Conservation (phyloP, 2,113 vertebrate genomes). For the Perca schrenkii region DNA sequence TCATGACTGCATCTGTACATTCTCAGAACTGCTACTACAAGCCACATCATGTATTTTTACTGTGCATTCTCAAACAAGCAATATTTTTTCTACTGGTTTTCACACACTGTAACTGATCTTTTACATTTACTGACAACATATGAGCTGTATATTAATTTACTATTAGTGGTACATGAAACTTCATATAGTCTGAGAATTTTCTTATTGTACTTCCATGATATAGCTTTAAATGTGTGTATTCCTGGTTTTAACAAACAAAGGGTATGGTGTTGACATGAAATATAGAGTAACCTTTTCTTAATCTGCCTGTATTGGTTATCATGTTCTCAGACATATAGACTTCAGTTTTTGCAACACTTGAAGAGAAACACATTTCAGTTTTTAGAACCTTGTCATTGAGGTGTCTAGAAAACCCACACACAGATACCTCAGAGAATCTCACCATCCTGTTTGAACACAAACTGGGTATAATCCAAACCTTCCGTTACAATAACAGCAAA, state of each 20-base stretch:
- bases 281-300: background rate
- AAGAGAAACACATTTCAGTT: background rate
- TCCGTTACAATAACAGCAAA: slow-evolving; percentile 3
- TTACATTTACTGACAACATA: background rate
- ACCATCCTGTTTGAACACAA: slow-evolving; percentile 1
- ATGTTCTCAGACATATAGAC: background rate
- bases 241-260: background rate
- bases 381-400: slow-evolving; percentile 10
- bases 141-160: background rate
- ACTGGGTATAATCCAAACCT: slow-evolving; percentile 23
- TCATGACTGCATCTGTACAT: background rate
- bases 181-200: background rate
- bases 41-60: background rate
- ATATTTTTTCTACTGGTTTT: background rate
- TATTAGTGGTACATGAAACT: background rate
- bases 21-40: background rate
- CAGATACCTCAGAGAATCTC: background rate
- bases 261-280: background rate
- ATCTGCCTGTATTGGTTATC: background rate
- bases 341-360: background rate
- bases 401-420: slow-evolving; percentile 5
- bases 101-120: background rate
- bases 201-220: background rate
- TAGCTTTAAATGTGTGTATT: background rate
- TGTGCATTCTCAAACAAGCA: background rate